Conservation (phyloP, 2,797 vertebrate genomes). For the Argya squamiceps region DNA sequence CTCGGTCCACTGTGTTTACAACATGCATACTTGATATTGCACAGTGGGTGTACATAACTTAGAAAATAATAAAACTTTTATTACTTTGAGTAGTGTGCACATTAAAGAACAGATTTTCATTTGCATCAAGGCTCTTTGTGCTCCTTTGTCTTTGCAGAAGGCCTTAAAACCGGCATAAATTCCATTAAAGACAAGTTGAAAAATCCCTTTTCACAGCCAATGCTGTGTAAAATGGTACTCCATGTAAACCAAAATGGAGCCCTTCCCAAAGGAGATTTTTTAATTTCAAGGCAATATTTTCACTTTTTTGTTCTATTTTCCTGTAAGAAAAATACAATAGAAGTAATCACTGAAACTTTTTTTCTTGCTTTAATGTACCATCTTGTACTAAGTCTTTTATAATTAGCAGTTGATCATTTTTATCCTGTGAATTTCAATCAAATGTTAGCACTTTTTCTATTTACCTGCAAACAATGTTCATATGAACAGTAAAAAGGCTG, state of each 20-base stretch:
- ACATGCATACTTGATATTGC: constrained; percentile 53
- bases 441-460: neutral
- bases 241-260: neutral
- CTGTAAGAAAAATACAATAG: neutral
- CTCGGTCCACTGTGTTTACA: constrained; percentile 56
- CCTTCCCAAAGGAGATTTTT: neutral
- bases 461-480: neutral
- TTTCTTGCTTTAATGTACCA: neutral
- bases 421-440: neutral
- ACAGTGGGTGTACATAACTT: constrained; percentile 52
- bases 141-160: neutral
- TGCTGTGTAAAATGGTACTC: neutral
- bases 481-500: neutral
- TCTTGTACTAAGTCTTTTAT: neutral
- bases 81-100: constrained; percentile 38
- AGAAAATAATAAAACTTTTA: constrained; percentile 63
- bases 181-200: neutral
- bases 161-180: constrained; percentile 20
- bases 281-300: neutral
- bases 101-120: constrained; percentile 56
- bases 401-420: neutral
- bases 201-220: constrained; percentile 31
- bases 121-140: neutral
- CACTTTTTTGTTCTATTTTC: neutral
- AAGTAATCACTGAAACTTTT: neutral